phyloP scores from a whole-genome alignment of 2,888 invertebrate species.

The Synanthedon andrenaeformis region DNA sequence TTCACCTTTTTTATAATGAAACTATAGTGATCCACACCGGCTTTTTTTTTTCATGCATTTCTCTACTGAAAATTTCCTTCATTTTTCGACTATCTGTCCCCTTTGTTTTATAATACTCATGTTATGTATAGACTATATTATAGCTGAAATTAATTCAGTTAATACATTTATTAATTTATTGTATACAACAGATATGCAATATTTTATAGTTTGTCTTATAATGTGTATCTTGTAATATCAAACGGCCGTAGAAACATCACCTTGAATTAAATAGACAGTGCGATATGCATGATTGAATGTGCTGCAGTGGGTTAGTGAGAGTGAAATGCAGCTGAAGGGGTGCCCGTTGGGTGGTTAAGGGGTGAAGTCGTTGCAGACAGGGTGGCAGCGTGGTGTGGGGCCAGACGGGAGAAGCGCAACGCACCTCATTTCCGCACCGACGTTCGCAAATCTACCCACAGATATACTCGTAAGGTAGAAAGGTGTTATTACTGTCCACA shows the following conservation, averaged over 20 bases:
- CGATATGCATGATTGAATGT: constrained; percentile 62
- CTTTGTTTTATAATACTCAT: too few relatives aligned
- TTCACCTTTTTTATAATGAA: too few relatives aligned
- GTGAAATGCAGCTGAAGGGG: constrained; percentile 55
- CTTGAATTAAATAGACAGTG: constrained; percentile 50
- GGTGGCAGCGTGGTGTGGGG: constrained; percentile 50
- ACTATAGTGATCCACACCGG: too few relatives aligned
- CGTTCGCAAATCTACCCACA: constrained; percentile 33
- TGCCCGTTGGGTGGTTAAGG: constrained; percentile 12
- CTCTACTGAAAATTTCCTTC: too few relatives aligned
- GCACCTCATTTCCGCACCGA: constrained; percentile 60
- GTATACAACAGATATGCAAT: too few relatives aligned
- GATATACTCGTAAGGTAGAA: constrained; percentile 26
- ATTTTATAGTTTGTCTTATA: too few relatives aligned
- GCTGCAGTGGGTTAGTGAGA: constrained; percentile 71
- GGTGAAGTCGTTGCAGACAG: constrained; percentile 43
- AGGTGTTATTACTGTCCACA: constrained; percentile 34
- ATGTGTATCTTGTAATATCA: too few relatives aligned
- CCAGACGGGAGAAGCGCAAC: constrained; percentile 63
- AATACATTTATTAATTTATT: too few relatives aligned
- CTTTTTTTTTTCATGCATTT: too few relatives aligned
- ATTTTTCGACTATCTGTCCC: too few relatives aligned
- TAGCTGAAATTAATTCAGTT: too few relatives aligned
- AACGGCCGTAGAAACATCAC: constrained; percentile 18
- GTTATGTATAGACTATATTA: too few relatives aligned